Percentiles rank a stretch among this genome's conserved stretches.
These are phyloP conservation scores for Bombus turneri DNA, from an alignment of 1,140 invertebrate species.

Conservation along the genomic window DNA sequence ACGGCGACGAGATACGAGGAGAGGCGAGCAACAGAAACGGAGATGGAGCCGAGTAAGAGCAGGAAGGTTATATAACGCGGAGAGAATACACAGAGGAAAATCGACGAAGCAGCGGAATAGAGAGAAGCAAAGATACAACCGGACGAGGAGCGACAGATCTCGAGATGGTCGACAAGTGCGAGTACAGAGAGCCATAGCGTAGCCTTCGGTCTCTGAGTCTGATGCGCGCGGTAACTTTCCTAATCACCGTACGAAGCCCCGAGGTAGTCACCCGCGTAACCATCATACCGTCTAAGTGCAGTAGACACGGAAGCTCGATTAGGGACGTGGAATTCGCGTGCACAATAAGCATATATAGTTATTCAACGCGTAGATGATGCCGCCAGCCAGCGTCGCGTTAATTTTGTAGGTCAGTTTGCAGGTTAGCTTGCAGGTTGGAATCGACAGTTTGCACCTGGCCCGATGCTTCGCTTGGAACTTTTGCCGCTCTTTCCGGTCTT, in stretches of 20 bases:
- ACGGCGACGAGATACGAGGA: conserved; percentile 65
- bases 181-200: conserved; percentile 50
- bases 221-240: conserved; percentile 70
- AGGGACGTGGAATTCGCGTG: conserved; percentile 71
- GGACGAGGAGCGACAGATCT: conserved; percentile 3
- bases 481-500: background rate
- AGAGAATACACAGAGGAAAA: background rate
- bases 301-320: conserved; percentile 74
- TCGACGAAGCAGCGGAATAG: background rate
- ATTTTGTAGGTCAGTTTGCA: background rate
- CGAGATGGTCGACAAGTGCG: conserved; percentile 63
- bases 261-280: conserved; percentile 68
- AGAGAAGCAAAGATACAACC: background rate
- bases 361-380: background rate
- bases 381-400: no score
- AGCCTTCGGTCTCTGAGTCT: conserved; percentile 59
- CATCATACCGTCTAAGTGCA: conserved; percentile 67
- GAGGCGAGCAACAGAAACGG: background rate
- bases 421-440: background rate
- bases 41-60: background rate
- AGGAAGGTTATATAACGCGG: background rate
- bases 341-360: conserved; percentile 42
- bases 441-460: background rate
- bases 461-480: background rate
- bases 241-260: conserved; percentile 73